These are phyloP conservation scores for Eriosoma lanigerum DNA, from an alignment of 1,140 invertebrate genomes.

Conservation along the genomic window DNA sequence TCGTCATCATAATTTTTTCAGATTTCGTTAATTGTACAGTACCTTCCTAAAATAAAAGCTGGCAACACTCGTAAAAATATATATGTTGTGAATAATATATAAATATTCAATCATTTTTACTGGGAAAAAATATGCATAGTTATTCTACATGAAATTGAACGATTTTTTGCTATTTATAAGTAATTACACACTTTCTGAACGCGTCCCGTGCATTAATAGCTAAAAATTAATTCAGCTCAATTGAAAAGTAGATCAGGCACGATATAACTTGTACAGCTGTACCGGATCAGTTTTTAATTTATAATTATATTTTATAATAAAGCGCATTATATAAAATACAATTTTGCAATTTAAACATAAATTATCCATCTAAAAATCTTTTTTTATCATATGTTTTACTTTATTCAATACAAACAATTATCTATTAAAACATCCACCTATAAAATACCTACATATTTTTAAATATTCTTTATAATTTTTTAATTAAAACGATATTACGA, in stretches of 20 bases:
- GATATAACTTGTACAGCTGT: constrained; percentile 9
- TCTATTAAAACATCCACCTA: background rate
- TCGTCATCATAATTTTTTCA: too few species aligned
- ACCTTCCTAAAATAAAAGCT: background rate
- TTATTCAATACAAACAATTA: constrained; percentile 18
- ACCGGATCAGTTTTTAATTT: constrained; percentile 23
- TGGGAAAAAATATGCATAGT: background rate
- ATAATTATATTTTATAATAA: constrained; percentile 17
- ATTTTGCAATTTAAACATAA: constrained; percentile 18
- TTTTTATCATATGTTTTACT: constrained; percentile 21
- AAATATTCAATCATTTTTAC: background rate
- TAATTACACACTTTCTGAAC: constrained; percentile 32
- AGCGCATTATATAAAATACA: background rate
- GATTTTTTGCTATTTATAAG: background rate
- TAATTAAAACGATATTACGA: constrained; percentile 9
- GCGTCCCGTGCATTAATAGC: background rate
- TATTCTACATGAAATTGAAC: background rate
- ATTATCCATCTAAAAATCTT: background rate
- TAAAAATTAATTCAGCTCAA: constrained; percentile 19
- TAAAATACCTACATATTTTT: background rate
- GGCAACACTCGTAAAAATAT: background rate
- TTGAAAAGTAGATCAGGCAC: constrained; percentile 15
- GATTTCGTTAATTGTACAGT: background rate
- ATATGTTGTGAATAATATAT: background rate
- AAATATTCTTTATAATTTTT: background rate